Evolutionary conservation across 2,113 vertebrate species (phyloP), one percentile per base, ranked within the genome.

Genomic region (Electrona antarctica): DNA sequence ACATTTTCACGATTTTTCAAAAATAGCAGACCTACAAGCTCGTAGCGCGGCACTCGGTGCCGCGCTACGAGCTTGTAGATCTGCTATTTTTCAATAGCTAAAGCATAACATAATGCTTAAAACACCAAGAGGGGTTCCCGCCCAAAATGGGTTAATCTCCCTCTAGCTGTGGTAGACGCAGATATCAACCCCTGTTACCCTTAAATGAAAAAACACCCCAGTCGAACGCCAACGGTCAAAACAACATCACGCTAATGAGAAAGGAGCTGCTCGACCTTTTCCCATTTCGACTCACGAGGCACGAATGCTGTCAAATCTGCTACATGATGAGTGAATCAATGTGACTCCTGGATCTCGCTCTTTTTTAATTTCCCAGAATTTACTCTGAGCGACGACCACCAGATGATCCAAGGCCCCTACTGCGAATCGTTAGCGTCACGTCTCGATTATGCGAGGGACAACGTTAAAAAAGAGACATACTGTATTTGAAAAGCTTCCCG

Each of bases 401-500:
- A n/a, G n/a, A n/a, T n/a, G 51, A 33, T 67, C 75, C 57, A 50
- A 21, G 60, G 72, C 60, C 63, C 60, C 63, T 55, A 7, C 56
- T 54, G 52, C 8, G 65, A 60, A 57, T 54, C 10, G 57, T 47
- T 72, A 60, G 78, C 64, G 46, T 71, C 60, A 60, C 7, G 9
- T 58, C 69, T 75, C 12, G 1, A 2, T 67, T 69, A 76, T 63
- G 49, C 69, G 3, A 81, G 60, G 71, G 61, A 41, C 33, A 58
- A 58, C 60, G 55, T 7, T 55, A 73, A 47, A 68, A 68, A 79
- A 41, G 58, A 67, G 55, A 52, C 54, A 64, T 21, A 21, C 21
- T 21, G 21, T 21, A 28, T 63, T 21, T 33, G 9, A 76, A 78
- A 78, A 60, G 58, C 75, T 71, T 78, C 74, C 54, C 71, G 68